Conservation (phyloP, 2,888 invertebrate species). For the Amorpha juglandis region DNA sequence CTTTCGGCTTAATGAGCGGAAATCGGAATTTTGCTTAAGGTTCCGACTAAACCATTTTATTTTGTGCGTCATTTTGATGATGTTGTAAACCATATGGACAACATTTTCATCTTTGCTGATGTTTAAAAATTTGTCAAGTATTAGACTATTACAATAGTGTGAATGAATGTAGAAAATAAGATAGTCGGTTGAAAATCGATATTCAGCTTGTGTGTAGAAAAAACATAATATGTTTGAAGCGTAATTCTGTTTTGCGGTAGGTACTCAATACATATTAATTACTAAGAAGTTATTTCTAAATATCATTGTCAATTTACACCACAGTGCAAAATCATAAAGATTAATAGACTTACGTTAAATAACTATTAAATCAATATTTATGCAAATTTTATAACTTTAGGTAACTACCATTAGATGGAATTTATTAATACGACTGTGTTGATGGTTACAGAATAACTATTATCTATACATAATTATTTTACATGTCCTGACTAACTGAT, state of each 20-base stretch:
- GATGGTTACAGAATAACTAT: not conserved
- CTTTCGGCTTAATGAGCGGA: slow-evolving; percentile 65
- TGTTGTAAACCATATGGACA: not conserved
- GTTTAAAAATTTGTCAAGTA: too few relatives aligned
- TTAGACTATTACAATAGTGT: too few relatives aligned
- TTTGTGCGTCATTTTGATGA: slow-evolving; percentile 9
- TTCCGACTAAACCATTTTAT: slow-evolving; percentile 7
- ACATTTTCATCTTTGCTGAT: too few relatives aligned
- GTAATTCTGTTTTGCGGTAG: too few relatives aligned
- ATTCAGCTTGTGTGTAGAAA: too few relatives aligned
- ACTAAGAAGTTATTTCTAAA: not conserved
- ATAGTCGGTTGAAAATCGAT: too few relatives aligned
- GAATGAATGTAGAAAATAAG: too few relatives aligned
- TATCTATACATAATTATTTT: too few relatives aligned
- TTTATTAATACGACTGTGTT: not conserved
- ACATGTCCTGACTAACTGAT: too few relatives aligned
- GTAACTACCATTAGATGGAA: not conserved
- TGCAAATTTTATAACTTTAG: not conserved
- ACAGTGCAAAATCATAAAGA: not conserved
- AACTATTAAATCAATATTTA: slow-evolving; percentile 1
- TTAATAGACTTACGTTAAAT: not conserved
- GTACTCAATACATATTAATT: not conserved
- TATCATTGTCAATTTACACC: not conserved
- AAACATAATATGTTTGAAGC: too few relatives aligned
- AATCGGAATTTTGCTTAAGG: slow-evolving; percentile 37